Base-by-base conservation (phyloP, 30 jellyfish, hydroid and myxozoan genomes). In the Hydractinia echinata region DNA sequence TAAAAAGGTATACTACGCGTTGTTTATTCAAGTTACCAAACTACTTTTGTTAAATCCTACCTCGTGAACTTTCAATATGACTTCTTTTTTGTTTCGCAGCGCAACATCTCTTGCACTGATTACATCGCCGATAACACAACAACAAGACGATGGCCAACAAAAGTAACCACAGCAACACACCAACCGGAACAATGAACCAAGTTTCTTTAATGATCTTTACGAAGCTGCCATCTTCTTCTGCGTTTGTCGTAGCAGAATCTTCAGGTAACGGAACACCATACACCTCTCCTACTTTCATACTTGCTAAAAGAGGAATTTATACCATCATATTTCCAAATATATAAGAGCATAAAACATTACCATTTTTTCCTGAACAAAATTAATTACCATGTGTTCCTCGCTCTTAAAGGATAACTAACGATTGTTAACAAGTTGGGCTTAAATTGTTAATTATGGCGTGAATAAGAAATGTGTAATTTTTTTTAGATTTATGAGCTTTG, bases 141-240 rank as follows among this genome's bases (percentile, higher is more conserved):
- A 81, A 86, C 14, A 94, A 49, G 6, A 94, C 90, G 54, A 94
- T 73, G 69, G 85, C 61, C 48, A 94, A 79, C 19, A 94, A 5
- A 5, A 82, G 14, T 5, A 94, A 68, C 88, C 90, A 85, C 7
- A 94, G 50, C 44, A 88, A 73, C 19, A 90, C 99, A 61, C 96
- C 99, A 55, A 81, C 91, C 9, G 92, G 87, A 15, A 90, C 96
- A 6, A 94, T 94, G 73, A 94, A 94, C 99, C 99, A 94, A 13
- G 99, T 91, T 61, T 92, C 82, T 56, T 94, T 76, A 10, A 94
- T 79, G 8, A 84, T 58, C 48, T 49, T 66, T 18, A 88, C 53
- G 11, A 94, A 16, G 13, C 87, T 80, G 7, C 90, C 80, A 14
- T 77, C 88, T n/a, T 76, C 83, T 30, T 83, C 80, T 20, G 20